These are phyloP conservation scores for Philereme vetulata DNA, from an alignment of 2,888 invertebrate genomes.

Conservation along the genomic window DNA sequence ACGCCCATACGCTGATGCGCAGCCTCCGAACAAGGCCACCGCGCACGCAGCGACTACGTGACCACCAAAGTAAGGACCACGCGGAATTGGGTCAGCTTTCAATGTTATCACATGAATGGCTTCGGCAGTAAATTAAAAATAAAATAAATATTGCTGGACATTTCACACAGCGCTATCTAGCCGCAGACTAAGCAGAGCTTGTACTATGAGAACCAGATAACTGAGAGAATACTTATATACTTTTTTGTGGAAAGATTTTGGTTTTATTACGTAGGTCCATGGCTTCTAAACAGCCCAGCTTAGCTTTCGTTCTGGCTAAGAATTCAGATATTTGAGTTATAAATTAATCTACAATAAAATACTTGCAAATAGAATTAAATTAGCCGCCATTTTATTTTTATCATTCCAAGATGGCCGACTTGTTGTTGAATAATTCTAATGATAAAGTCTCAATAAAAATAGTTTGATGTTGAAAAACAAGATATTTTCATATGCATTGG, in stretches of 20 bases:
- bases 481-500: conserved; percentile 8
- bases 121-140: not conserved
- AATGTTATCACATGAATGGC: conserved; percentile 12
- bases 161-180: too few species aligned
- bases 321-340: too few species aligned
- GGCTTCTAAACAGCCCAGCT: too few species aligned
- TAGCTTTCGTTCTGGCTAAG: too few species aligned
- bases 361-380: conserved; percentile 16
- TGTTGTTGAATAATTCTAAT: conserved; percentile 18
- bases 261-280: too few species aligned
- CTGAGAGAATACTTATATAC: too few species aligned
- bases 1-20: conserved; percentile 32
- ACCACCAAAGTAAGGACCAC: conserved; percentile 22
- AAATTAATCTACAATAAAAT: not conserved
- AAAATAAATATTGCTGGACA: too few species aligned
- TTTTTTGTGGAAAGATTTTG: too few species aligned
- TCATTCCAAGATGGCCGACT: conserved; percentile 24
- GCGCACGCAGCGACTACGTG: conserved; percentile 38
- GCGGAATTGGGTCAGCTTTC: conserved; percentile 25
- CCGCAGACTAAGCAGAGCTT: too few species aligned
- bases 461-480: conserved; percentile 21
- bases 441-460: conserved; percentile 18
- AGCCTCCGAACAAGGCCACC: conserved; percentile 45
- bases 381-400: conserved; percentile 21
- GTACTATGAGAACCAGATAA: too few species aligned